Evolutionary conservation across 2,797 vertebrate genomes (phyloP).

Genomic region (Sardinella longiceps): DNA sequence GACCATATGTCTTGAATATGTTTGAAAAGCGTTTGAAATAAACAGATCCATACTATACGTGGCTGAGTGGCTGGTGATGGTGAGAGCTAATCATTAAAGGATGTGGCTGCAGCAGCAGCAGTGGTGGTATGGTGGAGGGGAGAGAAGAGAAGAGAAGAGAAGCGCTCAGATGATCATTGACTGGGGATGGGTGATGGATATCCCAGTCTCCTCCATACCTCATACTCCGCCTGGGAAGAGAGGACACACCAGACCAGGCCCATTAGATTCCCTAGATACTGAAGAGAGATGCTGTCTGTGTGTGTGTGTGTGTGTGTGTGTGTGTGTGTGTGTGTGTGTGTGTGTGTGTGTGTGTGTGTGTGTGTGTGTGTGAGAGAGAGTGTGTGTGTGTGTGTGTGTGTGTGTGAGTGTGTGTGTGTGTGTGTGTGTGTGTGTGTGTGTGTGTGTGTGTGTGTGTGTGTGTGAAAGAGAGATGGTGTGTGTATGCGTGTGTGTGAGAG

Average conservation of each 20-base stretch:
- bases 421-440: too few species aligned
- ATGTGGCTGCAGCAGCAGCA: too few species aligned
- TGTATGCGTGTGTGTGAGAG: too few species aligned
- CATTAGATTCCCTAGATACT: background rate
- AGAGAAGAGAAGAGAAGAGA: background rate
- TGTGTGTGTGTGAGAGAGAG: background rate
- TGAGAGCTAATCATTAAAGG: constrained; percentile 32
- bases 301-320: background rate
- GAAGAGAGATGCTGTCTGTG: background rate
- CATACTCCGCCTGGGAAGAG: background rate
- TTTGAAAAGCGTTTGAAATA: constrained; percentile 15
- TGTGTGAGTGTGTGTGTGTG: too few species aligned
- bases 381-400: too few species aligned
- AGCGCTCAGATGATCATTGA: background rate
- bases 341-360: background rate
- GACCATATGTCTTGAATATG: constrained; percentile 16
- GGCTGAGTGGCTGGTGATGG: background rate
- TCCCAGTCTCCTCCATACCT: background rate
- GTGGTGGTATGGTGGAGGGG: too few species aligned
- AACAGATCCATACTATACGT: constrained; percentile 10
- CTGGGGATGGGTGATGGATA: background rate
- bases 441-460: background rate
- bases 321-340: background rate
- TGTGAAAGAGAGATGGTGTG: too few species aligned
- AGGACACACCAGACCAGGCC: too few species aligned